Base-by-base conservation (phyloP, 2,797 vertebrate species). In the Salarias fasciatus region DNA sequence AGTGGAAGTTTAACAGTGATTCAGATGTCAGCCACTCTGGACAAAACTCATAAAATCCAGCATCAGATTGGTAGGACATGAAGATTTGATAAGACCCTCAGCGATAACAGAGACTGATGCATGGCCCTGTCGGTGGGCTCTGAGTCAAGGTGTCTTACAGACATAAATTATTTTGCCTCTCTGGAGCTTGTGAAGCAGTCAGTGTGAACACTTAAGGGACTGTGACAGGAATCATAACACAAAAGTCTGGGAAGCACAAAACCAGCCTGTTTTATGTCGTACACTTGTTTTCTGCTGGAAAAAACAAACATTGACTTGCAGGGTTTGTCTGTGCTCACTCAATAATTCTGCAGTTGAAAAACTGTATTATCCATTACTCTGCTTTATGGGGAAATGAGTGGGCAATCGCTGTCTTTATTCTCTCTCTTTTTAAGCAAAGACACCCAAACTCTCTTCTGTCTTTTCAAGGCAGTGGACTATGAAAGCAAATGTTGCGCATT, bases 21-120 rank as follows among this genome's bases (percentile, higher is more conserved):
- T 15, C 14, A 41, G 15, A 31, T 47, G 9, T n/a, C 11, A 47
- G 12, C 44, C 55, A 38, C 63, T 63, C 33, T 53, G 38, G 53
- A 56, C 33, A 38, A 36, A 60, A 69, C 38, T 63, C 47, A 64
- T 72, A 55, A 65, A 54, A 63, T 1, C 13, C 40, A 69, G 6
- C 43, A 47, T 56, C 9, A 29, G 40, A 70, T 36, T 51, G 3
- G 11, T 31, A 43, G 49, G 31, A 57, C 40, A 36, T 50, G 40
- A 55, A 52, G 56, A 53, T 53, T 63, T 46, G 45, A 51, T 48
- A 8, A 76, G 63, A 45, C 53, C 31, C 46, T 75, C 28, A 63
- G 37, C 58, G 53, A 72, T 70, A 53, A 70, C 56, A 14, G 31
- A 40, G 50, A 53, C 49, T 64, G 62, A 69, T 56, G 52, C 15